Evolutionary conservation across 2,888 invertebrate species (phyloP), one percentile per base, ranked within the genome.

Genomic region (Conops quadrifasciatus): DNA sequence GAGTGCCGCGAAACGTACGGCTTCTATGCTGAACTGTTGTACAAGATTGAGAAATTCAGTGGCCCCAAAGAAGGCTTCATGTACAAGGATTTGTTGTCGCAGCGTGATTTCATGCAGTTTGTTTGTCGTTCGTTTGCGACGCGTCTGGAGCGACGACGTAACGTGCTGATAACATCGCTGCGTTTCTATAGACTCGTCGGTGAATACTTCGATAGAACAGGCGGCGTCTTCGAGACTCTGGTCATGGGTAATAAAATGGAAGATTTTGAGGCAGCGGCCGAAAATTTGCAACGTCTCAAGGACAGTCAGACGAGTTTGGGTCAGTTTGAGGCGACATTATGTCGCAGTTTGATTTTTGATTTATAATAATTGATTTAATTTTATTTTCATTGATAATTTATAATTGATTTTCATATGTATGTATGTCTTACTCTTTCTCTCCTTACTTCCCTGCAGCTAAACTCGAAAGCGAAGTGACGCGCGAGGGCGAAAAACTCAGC

Each of bases 91-190:
- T 85, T 94, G 63, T 86, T 90, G 73, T 91, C 92, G 1, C 92
- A 93, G 79, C 88, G 91, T 74, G 93, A 93, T 80, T 93, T 93
- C 81, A 93, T 94, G 92, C 92, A 94, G 85, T 93, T 92, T 73
- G 91, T 93, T 0, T 93, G 92, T 78, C 89, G 92, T 71, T 92
- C 91, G 79, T 94, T 93, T 81, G 93, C 93, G 0, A 89, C 90
- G 43, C 87, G 94, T 16, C 86, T 94, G 70, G 93, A 94, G 80
- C 88, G 92, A 53, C 86, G 94, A 53, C 87, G 93, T 72, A 93
- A 92, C 80, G 88, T 93, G 59, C 86, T 94, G 49, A 91, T 92
- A 74, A 92, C 92, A 16, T 93, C 93, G 15, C 87, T 92, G 77
- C 86, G 92, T 77, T 94, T 94, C 85, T 93, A 92, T 82, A 88